phyloP scores from a whole-genome alignment of 2,797 vertebrate species.

The Ceryle rudis region DNA sequence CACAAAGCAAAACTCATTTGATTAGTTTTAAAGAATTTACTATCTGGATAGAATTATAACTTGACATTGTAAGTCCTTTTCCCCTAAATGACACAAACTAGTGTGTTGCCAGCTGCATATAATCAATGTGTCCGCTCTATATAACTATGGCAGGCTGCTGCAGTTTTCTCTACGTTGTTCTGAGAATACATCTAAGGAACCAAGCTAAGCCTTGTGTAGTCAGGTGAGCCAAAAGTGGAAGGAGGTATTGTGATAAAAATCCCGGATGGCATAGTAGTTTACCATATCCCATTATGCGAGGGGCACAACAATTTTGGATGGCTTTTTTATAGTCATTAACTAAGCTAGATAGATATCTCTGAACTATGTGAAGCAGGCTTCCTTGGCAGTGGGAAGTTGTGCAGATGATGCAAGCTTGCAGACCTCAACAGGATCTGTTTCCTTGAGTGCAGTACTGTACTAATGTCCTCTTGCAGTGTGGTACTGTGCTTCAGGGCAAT shows the following conservation, averaged over 20 bases:
- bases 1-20: background rate
- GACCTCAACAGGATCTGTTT: background rate
- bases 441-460: background rate
- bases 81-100: background rate
- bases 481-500: background rate
- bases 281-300: too few species aligned
- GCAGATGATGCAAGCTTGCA: background rate
- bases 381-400: background rate
- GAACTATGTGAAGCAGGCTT: background rate
- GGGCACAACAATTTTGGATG: background rate
- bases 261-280: background rate
- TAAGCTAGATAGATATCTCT: background rate
- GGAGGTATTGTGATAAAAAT: background rate
- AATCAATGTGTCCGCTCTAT: background rate
- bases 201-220: background rate
- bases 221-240: background rate
- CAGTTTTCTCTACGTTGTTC: background rate
- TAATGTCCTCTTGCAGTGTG: background rate
- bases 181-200: background rate
- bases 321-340: background rate
- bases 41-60: background rate
- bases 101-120: background rate
- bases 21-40: background rate
- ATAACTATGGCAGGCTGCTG: background rate
- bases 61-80: background rate